Base-by-base conservation (phyloP, 1,140 invertebrate species). In the Bactericera cockerelli region DNA sequence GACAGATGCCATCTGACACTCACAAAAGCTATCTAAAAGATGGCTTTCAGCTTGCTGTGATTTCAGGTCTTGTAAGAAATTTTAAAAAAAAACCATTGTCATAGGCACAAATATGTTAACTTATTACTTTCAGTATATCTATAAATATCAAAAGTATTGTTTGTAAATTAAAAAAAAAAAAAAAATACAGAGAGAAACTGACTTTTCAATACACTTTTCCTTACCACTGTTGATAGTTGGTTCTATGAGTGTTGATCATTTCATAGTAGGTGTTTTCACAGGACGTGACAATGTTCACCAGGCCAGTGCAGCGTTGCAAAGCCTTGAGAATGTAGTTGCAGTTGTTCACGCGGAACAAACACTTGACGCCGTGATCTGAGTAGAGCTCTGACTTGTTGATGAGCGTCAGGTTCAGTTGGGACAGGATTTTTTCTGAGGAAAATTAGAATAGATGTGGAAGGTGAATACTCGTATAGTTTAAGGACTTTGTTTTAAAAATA, bases 311-410 rank as follows among this genome's bases (percentile, higher is more conserved):
- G 62, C 86, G 79, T 65, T 89, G 83, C 22, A 95, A 73, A 36
- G 89, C 87, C 74, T 92, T 93, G 6, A 95, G 73, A 59, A 97
- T 84, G 67, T 97, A 94, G 72, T 94, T 86, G 61, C 89, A 89
- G 70, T 96, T 96, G 71, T 95, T 95, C 19, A 95, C 73, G 3
- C 88, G 77, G 68, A 94, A 95, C 31, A 94, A 79, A 49, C 89
- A 83, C 66, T 87, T 84, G 10, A 94, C 76, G 22, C 83, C 84
- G 55, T 79, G 73, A 68, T 93, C 90, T 26, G 79, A 81, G 63
- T 92, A 93, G 2, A 74, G 72, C 63, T 92, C 89, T 69, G 87
- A 89, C 72, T 90, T 92, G 66, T 79, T 89, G 24, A 87, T 77
- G 13, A 95, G 73, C 4, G 87, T 86, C 49, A 88, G 73, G 69